These are phyloP conservation scores for Phylloscopus trochiloides DNA, from an alignment of 2,113 vertebrate genomes.

Conservation along the genomic window DNA sequence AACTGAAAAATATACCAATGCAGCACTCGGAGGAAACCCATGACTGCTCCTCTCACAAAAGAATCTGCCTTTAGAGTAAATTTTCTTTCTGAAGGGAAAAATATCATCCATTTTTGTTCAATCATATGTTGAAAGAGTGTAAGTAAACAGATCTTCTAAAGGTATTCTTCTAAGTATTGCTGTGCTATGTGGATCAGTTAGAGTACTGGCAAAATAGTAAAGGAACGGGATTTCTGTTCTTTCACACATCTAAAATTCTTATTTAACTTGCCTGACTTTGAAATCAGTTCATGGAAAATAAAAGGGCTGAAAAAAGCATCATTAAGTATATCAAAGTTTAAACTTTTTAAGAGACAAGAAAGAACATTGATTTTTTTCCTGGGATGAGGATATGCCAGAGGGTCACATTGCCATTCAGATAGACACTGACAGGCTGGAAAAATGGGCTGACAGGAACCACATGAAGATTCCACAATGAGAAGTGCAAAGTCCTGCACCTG, in stretches of 20 bases:
- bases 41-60: neutral
- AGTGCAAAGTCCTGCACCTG: neutral
- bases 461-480: neutral
- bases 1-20: conserved; percentile 11
- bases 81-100: conserved; percentile 10
- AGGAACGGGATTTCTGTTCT: neutral
- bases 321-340: conserved; percentile 9
- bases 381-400: neutral
- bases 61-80: neutral
- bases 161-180: conserved; percentile 2
- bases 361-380: neutral
- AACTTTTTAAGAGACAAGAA: neutral
- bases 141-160: conserved; percentile 45
- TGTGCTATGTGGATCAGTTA: neutral
- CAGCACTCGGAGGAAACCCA: neutral
- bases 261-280: conserved; percentile 8
- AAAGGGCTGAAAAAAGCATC: neutral
- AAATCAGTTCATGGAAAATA: conserved; percentile 11
- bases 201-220: neutral
- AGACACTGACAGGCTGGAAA: neutral
- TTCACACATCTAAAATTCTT: conserved; percentile 9
- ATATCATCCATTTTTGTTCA: neutral
- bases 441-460: neutral
- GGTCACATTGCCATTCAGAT: neutral
- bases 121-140: neutral